Evolutionary conservation across 2,113 vertebrate species (phyloP).

Genomic region (Sisor rabdophorus): DNA sequence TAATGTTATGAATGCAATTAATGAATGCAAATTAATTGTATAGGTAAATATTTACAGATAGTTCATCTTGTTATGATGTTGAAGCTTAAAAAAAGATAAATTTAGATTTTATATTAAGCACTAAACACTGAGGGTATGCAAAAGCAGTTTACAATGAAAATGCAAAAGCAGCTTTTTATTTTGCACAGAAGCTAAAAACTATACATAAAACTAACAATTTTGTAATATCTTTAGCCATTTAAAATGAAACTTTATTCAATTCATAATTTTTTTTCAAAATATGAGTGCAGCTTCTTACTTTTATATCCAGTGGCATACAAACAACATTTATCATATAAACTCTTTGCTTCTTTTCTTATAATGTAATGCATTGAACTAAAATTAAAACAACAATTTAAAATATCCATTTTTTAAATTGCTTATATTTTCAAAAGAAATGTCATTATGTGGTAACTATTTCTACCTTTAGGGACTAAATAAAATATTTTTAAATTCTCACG

Average conservation of each 20-base stretch:
- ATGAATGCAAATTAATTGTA: conserved; percentile 1
- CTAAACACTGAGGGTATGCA: not conserved
- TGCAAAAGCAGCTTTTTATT: conserved; percentile 5
- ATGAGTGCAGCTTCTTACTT: not conserved
- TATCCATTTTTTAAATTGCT: too few species aligned
- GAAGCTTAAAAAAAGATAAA: not conserved
- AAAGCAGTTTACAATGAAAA: not conserved
- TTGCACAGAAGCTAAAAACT: not conserved
- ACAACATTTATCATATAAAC: not conserved
- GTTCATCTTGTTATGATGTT: not conserved
- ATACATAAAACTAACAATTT: conserved; percentile 2
- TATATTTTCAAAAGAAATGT: not conserved
- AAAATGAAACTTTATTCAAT: not conserved
- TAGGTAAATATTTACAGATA: conserved; percentile 4
- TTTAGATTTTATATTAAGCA: not conserved
- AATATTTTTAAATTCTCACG: not conserved
- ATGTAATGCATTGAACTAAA: too few species aligned
- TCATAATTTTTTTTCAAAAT: not conserved
- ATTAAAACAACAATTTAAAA: too few species aligned
- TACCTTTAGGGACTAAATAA: not conserved
- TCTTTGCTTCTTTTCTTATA: too few species aligned
- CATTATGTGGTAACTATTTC: not conserved
- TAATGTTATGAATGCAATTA: not conserved
- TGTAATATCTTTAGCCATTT: not conserved
- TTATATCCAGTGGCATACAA: not conserved